Percentiles rank a stretch among this genome's conserved stretches.
phyloP scores from a whole-genome alignment of 2,797 vertebrate species.

The Chiloscyllium punctatum region DNA sequence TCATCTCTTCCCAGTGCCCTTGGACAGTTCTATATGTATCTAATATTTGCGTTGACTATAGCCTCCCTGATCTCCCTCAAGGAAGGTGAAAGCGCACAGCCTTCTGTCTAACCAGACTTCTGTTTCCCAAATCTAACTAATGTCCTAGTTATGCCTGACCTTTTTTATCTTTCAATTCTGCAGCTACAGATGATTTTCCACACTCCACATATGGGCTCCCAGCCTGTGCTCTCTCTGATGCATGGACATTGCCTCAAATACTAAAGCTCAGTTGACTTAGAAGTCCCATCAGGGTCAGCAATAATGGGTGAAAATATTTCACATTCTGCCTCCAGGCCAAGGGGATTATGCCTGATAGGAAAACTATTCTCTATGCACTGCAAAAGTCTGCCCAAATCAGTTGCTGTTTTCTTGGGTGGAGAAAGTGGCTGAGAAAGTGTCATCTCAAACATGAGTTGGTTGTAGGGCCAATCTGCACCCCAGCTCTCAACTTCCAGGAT shows the following conservation, averaged over 20 bases:
- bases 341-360: not conserved
- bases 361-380: not conserved
- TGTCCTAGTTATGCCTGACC: not conserved
- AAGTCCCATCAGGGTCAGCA: not conserved
- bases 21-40: not conserved
- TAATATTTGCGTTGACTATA: not conserved
- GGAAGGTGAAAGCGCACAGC: not conserved
- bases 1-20: not conserved
- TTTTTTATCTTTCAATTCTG: not conserved
- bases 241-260: not conserved
- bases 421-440: not conserved
- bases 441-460: not conserved
- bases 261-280: not conserved
- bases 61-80: no score
- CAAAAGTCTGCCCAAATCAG: not conserved
- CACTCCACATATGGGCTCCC: not conserved
- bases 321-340: not conserved
- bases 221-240: not conserved
- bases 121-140: not conserved
- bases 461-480: not conserved
- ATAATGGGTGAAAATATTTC: not conserved
- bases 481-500: not conserved
- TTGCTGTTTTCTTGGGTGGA: not conserved
- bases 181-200: not conserved
- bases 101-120: not conserved